Conservation (phyloP, 2,113 vertebrate species). For the Caranx ignobilis region DNA sequence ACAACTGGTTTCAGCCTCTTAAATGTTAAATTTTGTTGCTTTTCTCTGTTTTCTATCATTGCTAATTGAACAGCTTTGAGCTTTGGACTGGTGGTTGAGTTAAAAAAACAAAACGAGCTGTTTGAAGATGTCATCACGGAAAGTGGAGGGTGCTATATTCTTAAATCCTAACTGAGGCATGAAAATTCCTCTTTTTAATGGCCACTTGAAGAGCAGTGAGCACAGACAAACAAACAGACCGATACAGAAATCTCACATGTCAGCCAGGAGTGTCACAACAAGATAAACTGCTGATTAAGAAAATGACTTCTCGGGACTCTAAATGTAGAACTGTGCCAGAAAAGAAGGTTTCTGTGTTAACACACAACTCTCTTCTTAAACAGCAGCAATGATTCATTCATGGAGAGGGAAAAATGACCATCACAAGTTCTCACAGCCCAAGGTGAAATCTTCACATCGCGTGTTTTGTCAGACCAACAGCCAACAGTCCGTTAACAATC, state of each 20-base stretch:
- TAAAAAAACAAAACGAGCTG: neutral
- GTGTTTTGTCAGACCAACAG: neutral
- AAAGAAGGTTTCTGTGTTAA: neutral
- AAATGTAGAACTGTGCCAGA: conserved; percentile 10
- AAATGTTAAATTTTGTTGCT: neutral
- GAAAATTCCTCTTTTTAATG: neutral
- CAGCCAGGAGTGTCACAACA: neutral
- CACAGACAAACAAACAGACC: neutral
- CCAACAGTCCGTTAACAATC: neutral
- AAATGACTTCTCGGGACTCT: neutral
- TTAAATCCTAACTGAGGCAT: conserved; percentile 1
- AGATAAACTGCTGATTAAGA: neutral
- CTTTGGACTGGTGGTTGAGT: neutral
- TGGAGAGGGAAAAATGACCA: neutral
- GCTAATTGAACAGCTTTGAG: neutral
- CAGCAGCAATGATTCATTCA: conserved; percentile 8
- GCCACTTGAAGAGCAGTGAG: neutral
- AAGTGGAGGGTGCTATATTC: neutral
- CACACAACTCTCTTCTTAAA: neutral
- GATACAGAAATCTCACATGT: neutral
- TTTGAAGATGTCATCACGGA: neutral
- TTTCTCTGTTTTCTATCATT: neutral
- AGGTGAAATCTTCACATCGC: neutral
- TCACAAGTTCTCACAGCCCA: no score
- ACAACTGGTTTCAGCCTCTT: neutral